Base-by-base conservation (phyloP, 2,113 vertebrate genomes). In the Gavialis gangeticus region DNA sequence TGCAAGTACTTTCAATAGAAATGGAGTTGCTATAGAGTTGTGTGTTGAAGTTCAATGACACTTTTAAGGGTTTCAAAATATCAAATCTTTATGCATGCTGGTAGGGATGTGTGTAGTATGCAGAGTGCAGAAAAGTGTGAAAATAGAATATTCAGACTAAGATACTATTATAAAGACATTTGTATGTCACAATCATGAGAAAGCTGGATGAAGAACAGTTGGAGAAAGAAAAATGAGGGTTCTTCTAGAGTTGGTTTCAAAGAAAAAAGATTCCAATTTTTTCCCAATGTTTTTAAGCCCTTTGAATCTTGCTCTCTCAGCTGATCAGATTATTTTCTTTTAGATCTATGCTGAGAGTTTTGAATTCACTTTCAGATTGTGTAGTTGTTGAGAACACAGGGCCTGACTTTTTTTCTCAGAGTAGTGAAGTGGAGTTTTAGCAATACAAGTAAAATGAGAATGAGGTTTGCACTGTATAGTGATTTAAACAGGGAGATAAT, bases 71-170 rank as follows among this genome's bases (percentile, higher is more conserved):
- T 82, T 89, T 3, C 2, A 27, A 83, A 63, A 2, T 85, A 60
- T 75, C 6, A 1, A 69, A 58, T 6, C 30, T 67, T 27, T 56
- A 59, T 63, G 21, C 0, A 0, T 57, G 1, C 2, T 0, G 81
- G 69, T 4, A 46, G 10, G 55, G 77, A 58, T 60, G 60, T 87
- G n/a, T 77, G 4, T 77, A 62, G 46, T 88, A 69, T 60, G 25
- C 64, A n/a, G 14, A 91, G n/a, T n/a, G 19, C 28, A 67, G 46
- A 18, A 58, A 64, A 64, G 10, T 60, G 1, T 1, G 46, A 7
- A 75, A 73, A 2, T 24, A 34, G 71, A 17, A 54, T 18, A 19
- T 28, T 87, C 13, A 71, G 54, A 2, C 11, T 9, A 5, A 30
- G 34, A 1, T 15, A 67, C 2, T 87, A 55, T 14, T 62, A 2